Evolutionary conservation across 2,888 invertebrate species (phyloP).

Genomic region (Phymatocera aterrima): DNA sequence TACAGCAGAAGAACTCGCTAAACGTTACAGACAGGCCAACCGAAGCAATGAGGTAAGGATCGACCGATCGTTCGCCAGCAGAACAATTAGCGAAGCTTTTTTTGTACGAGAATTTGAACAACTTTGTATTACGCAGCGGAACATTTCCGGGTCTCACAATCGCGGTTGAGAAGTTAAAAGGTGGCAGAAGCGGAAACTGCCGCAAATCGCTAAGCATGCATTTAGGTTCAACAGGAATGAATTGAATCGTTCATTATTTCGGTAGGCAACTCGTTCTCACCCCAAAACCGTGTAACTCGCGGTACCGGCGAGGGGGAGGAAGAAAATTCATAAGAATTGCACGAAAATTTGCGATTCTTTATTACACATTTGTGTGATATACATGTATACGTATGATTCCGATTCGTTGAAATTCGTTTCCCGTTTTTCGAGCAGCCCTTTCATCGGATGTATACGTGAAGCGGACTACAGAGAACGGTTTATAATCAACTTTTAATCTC

Average conservation of each 20-base stretch:
- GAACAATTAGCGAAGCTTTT: constrained; percentile 26
- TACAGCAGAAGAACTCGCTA: constrained; percentile 1
- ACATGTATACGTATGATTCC: too few relatives aligned
- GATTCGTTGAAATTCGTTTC: too few relatives aligned
- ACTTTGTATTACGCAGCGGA: background rate
- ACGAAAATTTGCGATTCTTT: too few relatives aligned
- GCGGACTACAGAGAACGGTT: too few relatives aligned
- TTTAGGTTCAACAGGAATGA: too few relatives aligned
- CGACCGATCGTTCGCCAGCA: constrained; percentile 17
- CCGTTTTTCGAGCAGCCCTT: background rate
- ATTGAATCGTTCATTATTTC: too few relatives aligned
- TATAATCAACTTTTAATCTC: too few relatives aligned
- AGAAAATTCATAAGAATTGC: background rate
- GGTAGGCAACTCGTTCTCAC: too few relatives aligned
- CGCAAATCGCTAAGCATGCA: background rate
- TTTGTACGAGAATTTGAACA: background rate
- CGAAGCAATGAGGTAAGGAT: background rate
- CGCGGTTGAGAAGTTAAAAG: background rate
- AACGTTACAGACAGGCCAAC: background rate
- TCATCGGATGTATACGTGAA: background rate
- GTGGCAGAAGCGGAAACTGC: background rate
- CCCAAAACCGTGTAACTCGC: too few relatives aligned
- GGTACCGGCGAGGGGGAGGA: background rate
- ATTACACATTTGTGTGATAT: too few relatives aligned
- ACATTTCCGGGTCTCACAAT: constrained; percentile 15